Percentiles rank a stretch among this genome's conserved stretches.
These are phyloP conservation scores for Odocoileus hemionus DNA, from an alignment of 2,113 vertebrate genomes.

Conservation along the genomic window DNA sequence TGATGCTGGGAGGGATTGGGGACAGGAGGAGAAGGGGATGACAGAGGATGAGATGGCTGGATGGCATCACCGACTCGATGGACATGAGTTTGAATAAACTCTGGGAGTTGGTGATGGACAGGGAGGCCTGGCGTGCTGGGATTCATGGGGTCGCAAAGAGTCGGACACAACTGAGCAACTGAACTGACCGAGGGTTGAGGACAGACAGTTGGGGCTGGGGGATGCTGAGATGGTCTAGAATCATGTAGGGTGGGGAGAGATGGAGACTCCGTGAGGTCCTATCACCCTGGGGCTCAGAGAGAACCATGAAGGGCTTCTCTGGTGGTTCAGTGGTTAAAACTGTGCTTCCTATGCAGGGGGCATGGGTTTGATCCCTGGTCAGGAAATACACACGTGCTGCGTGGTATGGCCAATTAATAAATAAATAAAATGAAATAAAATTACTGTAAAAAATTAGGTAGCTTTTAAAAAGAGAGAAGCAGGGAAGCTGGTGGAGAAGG, in stretches of 20 bases:
- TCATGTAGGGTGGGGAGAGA: too few species aligned
- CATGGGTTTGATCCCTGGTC: accelerated
- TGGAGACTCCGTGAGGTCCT: accelerated
- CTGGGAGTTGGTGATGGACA: too few species aligned
- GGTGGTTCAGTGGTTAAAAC: not conserved
- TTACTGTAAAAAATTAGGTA: not conserved
- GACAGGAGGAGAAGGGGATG: too few species aligned
- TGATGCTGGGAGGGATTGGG: too few species aligned
- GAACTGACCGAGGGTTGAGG: not conserved
- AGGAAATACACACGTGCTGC: accelerated
- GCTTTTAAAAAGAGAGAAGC: not conserved
- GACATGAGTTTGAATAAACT: too few species aligned
- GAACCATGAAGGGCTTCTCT: not conserved
- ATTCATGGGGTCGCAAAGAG: too few species aligned
- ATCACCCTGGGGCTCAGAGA: too few species aligned
- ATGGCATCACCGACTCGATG: too few species aligned
- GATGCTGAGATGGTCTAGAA: too few species aligned
- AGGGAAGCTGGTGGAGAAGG: not conserved
- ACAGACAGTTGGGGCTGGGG: not conserved
- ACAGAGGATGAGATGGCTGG: too few species aligned
- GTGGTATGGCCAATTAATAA: not conserved
- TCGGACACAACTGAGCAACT: too few species aligned
- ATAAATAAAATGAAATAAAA: not conserved
- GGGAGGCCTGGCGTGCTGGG: too few species aligned
- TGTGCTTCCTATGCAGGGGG: not conserved